Base-by-base conservation (phyloP, 2,113 vertebrate genomes). In the Cygnus buccinator region DNA sequence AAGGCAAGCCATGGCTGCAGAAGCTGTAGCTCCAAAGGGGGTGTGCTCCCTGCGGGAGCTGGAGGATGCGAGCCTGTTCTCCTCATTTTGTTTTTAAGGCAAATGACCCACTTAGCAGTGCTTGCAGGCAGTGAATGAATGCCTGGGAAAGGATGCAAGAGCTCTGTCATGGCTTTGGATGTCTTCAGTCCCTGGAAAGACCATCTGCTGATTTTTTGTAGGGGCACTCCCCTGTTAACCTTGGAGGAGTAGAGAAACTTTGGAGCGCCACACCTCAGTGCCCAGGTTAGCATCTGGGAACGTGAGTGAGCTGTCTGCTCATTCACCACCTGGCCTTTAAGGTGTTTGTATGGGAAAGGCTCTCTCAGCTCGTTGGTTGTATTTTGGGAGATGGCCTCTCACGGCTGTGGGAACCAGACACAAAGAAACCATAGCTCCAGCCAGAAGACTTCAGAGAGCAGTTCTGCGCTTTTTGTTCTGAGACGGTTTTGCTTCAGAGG, bases 151-250 rank as follows among this genome's bases (percentile, higher is more conserved):
- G 10, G n/a, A 46, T 84, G 37, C n/a, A 72, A 73, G 37, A 41
- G 37, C 29, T 77, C 19, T 1, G 16, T 68, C 80, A 63, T 57
- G n/a, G 59, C 1, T 0, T 1, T 46, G 9, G 29, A 58, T 33
- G 18, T 3, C 41, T 80, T 15, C 58, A 77, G n/a, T 39, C 55
- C 72, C 86, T 88, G 68, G 68, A 81, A 84, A 81, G 26, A 22
- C 26, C 6, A 21, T 71, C 94, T 74, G 29, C 52, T 19, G 1
- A 20, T 55, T 77, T 90, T 80, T 88, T 75, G 7, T 37, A 54
- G 16, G 41, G 91, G 25, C 19, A 13, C 25, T 83, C 25, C 33
- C 57, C n/a, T 85, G 3, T 21, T 74, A 41, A 43, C 22, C 33
- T 88, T 55, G 33, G 50, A 85, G 58, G 17, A 80, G 20, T 11